Conservation (phyloP, 2,797 vertebrate genomes). For the Podargus strigoides region DNA sequence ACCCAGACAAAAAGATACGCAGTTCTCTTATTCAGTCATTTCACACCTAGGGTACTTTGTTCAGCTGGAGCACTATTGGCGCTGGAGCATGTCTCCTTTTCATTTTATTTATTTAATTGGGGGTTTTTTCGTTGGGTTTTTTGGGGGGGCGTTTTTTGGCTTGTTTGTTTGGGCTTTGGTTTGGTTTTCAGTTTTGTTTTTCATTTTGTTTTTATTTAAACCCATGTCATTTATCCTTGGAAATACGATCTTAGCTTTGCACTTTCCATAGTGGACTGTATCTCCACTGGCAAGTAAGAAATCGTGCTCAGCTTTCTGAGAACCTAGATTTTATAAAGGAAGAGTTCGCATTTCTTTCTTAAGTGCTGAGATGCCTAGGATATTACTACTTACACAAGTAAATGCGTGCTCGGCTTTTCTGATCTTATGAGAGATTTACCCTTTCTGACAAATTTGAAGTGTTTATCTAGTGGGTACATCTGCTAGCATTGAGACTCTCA, state of each 20-base stretch:
- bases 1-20: accelerated
- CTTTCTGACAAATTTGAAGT: neutral
- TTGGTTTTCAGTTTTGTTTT: too few species aligned
- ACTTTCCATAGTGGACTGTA: neutral
- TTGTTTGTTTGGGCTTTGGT: neutral
- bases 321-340: neutral
- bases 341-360: neutral
- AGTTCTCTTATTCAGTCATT: neutral
- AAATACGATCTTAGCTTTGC: too few species aligned
- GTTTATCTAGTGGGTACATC: neutral
- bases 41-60: neutral
- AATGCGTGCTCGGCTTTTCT: neutral
- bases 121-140: accelerated
- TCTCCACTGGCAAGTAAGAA: neutral
- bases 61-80: neutral
- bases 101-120: neutral
- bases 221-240: neutral
- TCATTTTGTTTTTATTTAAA: neutral
- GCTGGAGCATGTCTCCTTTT: neutral
- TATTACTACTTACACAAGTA: neutral
- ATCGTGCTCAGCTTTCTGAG: neutral
- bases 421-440: neutral
- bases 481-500: neutral
- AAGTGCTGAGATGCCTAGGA: neutral
- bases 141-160: neutral